These are phyloP conservation scores for Procapra przewalskii DNA, from an alignment of 2,113 vertebrate genomes.

Conservation along the genomic window DNA sequence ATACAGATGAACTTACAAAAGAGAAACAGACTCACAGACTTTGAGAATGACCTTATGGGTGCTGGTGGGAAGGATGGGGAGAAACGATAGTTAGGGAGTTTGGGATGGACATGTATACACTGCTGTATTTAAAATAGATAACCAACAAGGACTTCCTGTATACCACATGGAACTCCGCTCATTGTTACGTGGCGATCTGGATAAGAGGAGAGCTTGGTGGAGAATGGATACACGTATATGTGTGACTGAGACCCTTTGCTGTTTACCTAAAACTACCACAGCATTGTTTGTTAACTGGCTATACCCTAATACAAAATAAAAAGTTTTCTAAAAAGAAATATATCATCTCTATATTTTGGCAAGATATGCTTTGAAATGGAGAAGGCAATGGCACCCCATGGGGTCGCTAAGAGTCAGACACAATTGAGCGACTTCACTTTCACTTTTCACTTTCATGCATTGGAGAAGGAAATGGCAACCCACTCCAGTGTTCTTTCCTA, in stretches of 20 bases:
- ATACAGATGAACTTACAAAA: not conserved
- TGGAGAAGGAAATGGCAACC: too few species aligned
- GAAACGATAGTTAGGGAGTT: not conserved
- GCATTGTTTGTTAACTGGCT: not conserved
- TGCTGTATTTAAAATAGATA: not conserved
- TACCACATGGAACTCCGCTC: not conserved
- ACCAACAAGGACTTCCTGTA: not conserved
- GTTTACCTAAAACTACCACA: not conserved
- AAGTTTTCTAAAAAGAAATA: not conserved
- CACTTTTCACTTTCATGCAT: too few species aligned
- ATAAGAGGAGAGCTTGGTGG: not conserved
- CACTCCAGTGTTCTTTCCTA: too few species aligned
- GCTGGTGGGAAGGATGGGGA: not conserved
- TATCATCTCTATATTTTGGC: slow-evolving; percentile 22
- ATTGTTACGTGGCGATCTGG: not conserved
- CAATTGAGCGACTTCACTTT: too few species aligned
- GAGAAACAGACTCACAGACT: not conserved
- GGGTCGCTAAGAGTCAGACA: too few species aligned
- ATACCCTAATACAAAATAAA: not conserved
- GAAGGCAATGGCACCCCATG: too few species aligned
- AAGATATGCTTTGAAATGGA: slow-evolving; percentile 38
- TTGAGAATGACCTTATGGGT: not conserved
- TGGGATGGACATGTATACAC: not conserved
- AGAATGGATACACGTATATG: not conserved
- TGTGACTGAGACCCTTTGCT: not conserved